Evolutionary conservation across 2,113 vertebrate genomes (phyloP).

Genomic region (Ictalurus punctatus): DNA sequence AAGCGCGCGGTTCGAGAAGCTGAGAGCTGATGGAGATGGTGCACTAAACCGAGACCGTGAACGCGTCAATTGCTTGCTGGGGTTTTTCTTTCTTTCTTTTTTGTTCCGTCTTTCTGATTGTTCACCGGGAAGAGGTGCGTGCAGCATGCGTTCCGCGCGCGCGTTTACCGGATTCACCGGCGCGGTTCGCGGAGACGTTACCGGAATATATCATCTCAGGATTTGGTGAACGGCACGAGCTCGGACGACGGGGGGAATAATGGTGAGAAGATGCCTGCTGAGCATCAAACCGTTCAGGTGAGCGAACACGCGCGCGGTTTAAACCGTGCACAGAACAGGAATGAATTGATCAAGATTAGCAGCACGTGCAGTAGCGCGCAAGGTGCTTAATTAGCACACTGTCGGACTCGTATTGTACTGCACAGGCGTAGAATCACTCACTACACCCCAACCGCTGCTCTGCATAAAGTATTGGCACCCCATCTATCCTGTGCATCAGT

Average conservation of each 20-base stretch:
- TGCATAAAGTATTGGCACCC: conserved; percentile 4
- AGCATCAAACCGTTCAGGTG: conserved; percentile 97
- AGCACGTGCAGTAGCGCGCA: not conserved
- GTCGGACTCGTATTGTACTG: not conserved
- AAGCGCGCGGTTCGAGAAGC: not conserved
- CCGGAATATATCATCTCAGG: not conserved
- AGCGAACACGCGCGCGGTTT: conserved; percentile 51
- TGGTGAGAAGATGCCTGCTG: conserved; percentile 92
- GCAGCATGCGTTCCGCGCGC: conserved; percentile 32
- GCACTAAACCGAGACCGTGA: not conserved
- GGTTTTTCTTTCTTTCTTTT: not conserved
- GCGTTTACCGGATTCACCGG: not conserved
- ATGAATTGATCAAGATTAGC: not conserved
- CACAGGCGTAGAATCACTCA: not conserved
- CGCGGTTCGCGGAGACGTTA: not conserved
- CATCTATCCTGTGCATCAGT: not conserved
- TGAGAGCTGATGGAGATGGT: not conserved
- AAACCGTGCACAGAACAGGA: not conserved
- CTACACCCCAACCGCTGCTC: not conserved
- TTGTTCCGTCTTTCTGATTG: not conserved
- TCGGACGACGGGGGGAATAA: conserved; percentile 61
- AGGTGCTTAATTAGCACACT: not conserved
- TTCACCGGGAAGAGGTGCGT: conserved; percentile 9
- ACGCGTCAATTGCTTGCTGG: not conserved
- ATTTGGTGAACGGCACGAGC: conserved; percentile 40